A percentile compares a stretch with the other conserved stretches of the same genome.
These are phyloP conservation scores for Sphinx pinastri DNA, from an alignment of 2,888 invertebrate species.

Conservation along the genomic window DNA sequence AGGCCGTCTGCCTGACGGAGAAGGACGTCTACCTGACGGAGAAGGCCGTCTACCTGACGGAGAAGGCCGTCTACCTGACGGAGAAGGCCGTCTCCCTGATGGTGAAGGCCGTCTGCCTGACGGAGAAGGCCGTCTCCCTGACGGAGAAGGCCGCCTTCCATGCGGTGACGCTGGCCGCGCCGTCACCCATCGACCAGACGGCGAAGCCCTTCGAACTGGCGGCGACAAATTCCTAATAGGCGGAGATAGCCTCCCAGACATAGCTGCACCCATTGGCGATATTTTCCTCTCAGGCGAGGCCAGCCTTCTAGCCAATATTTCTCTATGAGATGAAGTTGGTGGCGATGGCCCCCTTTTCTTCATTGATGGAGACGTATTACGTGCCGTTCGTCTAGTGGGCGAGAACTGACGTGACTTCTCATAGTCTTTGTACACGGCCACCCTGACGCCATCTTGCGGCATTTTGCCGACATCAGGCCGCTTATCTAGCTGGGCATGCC, in stretches of 20 bases:
- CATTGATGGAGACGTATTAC: background rate
- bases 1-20: conserved; percentile 30
- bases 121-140: background rate
- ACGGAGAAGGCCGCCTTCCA: background rate
- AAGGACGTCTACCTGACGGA: conserved; percentile 31
- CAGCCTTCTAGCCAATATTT: background rate
- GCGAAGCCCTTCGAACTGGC: background rate
- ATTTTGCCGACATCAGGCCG: conserved; percentile 22
- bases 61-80: conserved; percentile 32
- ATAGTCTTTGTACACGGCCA: conserved; percentile 21
- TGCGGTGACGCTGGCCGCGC: background rate
- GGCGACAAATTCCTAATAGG: conserved; percentile 1
- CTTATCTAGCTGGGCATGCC: conserved; percentile 37
- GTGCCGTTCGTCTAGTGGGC: background rate
- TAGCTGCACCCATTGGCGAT: conserved; percentile 1
- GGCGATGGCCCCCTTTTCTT: background rate
- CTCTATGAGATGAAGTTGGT: background rate
- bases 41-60: conserved; percentile 36
- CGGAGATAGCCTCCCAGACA: background rate
- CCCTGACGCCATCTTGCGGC: background rate
- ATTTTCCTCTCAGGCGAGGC: conserved; percentile 10
- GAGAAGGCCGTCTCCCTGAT: background rate
- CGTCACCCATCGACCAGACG: conserved; percentile 1
- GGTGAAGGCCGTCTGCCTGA: background rate
- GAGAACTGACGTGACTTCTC: conserved; percentile 13